A percentile compares a stretch with the other conserved stretches of the same genome.
These are phyloP conservation scores for Eristalinus sepulchralis DNA, from an alignment of 2,888 invertebrate genomes.

Conservation along the genomic window DNA sequence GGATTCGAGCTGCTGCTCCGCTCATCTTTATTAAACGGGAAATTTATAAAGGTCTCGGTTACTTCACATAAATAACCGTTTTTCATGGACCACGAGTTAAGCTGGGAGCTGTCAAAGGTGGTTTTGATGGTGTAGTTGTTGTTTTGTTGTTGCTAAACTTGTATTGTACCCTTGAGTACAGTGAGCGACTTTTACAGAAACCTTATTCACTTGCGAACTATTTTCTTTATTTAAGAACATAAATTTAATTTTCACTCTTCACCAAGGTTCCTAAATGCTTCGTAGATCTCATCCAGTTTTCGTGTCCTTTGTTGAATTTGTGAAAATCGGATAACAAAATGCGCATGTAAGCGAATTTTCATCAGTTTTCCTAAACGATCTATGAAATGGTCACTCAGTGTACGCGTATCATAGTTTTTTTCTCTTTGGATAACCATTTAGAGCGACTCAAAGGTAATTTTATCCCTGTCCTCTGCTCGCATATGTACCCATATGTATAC, in stretches of 20 bases:
- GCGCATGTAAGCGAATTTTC: too few relatives aligned
- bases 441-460: conserved; percentile 42
- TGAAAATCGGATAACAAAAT: too few relatives aligned
- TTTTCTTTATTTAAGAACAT: too few relatives aligned
- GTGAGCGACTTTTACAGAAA: background rate
- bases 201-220: background rate
- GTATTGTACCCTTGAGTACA: conserved; percentile 6
- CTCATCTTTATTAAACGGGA: conserved; percentile 68
- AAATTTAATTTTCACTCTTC: too few relatives aligned
- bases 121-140: conserved; percentile 14
- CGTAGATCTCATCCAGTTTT: too few relatives aligned
- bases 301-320: too few relatives aligned
- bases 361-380: background rate
- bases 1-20: conserved; percentile 24
- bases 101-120: conserved; percentile 27
- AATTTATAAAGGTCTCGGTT: conserved; percentile 67
- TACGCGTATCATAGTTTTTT: conserved; percentile 2
- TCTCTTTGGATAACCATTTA: conserved; percentile 32
- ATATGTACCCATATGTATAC: background rate
- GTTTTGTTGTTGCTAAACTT: conserved; percentile 19
- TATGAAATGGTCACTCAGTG: conserved; percentile 25
- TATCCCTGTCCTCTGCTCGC: conserved; percentile 16
- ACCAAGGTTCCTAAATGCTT: too few relatives aligned
- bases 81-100: conserved; percentile 59
- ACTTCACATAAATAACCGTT: conserved; percentile 68